phyloP scores from a whole-genome alignment of 1,140 invertebrate genomes.

The Bombus haemorrhoidalis region DNA sequence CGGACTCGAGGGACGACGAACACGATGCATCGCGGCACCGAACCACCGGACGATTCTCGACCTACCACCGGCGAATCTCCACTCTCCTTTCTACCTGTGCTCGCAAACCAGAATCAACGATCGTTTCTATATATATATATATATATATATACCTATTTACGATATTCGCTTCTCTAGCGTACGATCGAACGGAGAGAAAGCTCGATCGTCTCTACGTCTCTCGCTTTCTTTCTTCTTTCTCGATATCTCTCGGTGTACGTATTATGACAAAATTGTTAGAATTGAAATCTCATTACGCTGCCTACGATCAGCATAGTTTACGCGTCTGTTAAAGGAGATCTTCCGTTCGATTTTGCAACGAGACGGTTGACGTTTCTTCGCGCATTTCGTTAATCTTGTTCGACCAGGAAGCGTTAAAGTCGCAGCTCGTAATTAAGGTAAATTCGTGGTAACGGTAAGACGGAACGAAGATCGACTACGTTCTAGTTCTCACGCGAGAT shows the following conservation, averaged over 20 bases:
- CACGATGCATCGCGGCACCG: conserved; percentile 30
- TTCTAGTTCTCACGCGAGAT: conserved; percentile 70
- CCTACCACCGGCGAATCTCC: conserved; percentile 25
- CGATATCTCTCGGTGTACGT: too few species aligned
- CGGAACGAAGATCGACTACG: conserved; percentile 62
- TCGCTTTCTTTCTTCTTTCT: too few species aligned
- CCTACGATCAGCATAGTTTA: not conserved
- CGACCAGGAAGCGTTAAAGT: not conserved
- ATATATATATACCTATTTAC: too few species aligned
- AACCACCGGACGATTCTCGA: conserved; percentile 29
- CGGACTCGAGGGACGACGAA: conserved; percentile 38
- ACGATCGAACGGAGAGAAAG: too few species aligned
- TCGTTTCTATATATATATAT: not conserved
- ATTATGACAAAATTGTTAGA: not conserved
- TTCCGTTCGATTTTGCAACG: not conserved
- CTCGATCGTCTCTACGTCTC: too few species aligned
- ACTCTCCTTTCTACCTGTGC: conserved; percentile 22
- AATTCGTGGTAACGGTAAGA: conserved; percentile 42
- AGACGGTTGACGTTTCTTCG: not conserved
- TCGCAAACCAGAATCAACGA: conserved; percentile 2
- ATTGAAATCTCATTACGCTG: not conserved
- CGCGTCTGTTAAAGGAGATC: not conserved
- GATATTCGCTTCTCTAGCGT: too few species aligned
- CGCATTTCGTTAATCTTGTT: not conserved
- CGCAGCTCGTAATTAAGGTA: not conserved